These are phyloP conservation scores for Fukomys damarensis DNA, from an alignment of 2,113 vertebrate species.

Conservation along the genomic window DNA sequence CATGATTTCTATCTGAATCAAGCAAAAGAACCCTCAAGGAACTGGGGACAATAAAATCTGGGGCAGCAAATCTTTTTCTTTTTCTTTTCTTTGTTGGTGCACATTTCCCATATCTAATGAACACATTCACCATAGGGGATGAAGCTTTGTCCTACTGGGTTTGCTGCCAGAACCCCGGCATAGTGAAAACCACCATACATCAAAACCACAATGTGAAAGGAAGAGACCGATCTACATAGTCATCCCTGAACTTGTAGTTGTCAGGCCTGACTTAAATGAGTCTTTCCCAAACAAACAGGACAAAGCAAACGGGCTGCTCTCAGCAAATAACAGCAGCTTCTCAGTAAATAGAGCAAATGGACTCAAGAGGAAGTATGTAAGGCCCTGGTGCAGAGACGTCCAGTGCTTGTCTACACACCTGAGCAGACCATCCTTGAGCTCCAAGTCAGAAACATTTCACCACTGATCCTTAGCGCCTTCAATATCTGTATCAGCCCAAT, in stretches of 20 bases:
- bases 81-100: neutral
- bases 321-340: too few species aligned
- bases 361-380: too few species aligned
- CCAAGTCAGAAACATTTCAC: too few species aligned
- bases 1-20: neutral
- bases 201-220: conserved; percentile 92
- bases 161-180: conserved; percentile 28
- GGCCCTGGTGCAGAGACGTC: too few species aligned
- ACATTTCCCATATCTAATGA: neutral
- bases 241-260: conserved; percentile 95
- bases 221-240: conserved; percentile 98
- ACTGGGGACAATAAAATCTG: neutral
- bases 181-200: conserved; percentile 61
- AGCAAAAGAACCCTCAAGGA: neutral
- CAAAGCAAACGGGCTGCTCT: too few species aligned
- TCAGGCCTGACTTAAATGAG: too few species aligned
- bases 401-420: too few species aligned
- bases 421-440: too few species aligned
- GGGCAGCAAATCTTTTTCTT: neutral
- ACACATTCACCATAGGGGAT: neutral
- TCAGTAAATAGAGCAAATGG: too few species aligned
- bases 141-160: neutral
- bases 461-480: too few species aligned
- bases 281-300: too few species aligned
- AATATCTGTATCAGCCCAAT: too few species aligned